Evolutionary conservation across 2,113 vertebrate genomes (phyloP).

Genomic region (Gulo gulo): DNA sequence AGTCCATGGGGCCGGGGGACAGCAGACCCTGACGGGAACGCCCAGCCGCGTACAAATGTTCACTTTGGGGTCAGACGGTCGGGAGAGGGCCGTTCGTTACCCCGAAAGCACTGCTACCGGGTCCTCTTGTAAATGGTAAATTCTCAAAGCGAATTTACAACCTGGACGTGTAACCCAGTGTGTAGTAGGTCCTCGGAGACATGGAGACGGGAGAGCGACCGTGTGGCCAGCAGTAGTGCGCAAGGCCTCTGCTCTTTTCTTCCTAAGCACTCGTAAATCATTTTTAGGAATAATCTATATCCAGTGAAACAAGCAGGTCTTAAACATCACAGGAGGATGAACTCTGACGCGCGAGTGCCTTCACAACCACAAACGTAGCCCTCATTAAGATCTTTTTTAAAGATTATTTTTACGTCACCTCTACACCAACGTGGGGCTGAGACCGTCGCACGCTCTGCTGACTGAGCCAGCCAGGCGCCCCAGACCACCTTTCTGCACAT

Average conservation of each 20-base stretch:
- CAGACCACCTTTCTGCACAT: not conserved
- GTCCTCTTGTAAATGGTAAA: not conserved
- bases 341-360: not conserved
- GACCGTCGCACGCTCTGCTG: not conserved
- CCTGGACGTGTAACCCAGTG: too few relatives aligned
- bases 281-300: slow-evolving; percentile 21
- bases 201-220: fast-evolving
- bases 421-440: not conserved
- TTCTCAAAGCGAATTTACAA: not conserved
- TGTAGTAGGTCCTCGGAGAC: not conserved
- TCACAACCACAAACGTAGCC: not conserved
- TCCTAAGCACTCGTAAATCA: not conserved
- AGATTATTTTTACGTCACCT: not conserved
- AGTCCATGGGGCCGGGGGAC: not conserved
- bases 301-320: not conserved
- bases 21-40: fast-evolving
- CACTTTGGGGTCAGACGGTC: not conserved
- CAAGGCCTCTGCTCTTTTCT: not conserved
- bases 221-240: fast-evolving
- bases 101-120: not conserved
- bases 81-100: not conserved
- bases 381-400: not conserved
- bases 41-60: not conserved
- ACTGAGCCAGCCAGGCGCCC: not conserved
- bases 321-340: not conserved